A percentile compares a stretch with the other conserved stretches of the same genome.
phyloP scores from a whole-genome alignment of 2,888 invertebrate species.

The Mactromeris polynyma region DNA sequence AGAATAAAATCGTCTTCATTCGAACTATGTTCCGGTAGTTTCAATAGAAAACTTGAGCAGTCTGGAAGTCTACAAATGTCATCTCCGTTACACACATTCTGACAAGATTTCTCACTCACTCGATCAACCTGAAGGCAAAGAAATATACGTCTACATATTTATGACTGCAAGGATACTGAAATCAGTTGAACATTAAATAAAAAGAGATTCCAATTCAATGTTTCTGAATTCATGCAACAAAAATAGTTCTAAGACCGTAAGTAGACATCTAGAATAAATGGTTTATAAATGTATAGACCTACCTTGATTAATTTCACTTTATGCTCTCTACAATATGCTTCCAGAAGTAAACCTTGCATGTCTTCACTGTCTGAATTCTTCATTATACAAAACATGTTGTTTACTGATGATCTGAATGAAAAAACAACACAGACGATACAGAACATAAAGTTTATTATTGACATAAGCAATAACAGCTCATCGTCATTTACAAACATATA shows the following conservation, averaged over 20 bases:
- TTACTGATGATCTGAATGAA: neutral
- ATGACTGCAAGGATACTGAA: no score
- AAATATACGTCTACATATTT: no score
- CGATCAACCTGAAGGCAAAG: neutral
- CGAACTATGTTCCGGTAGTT: conserved; percentile 3
- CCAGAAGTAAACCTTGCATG: conserved; percentile 28
- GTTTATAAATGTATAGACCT: no score
- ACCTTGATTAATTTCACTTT: conserved; percentile 42
- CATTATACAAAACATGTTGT: conserved; percentile 34
- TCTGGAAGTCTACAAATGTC: neutral
- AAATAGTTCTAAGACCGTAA: no score
- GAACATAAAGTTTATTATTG: no score
- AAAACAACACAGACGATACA: no score
- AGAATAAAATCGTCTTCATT: conserved; percentile 35
- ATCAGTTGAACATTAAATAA: no score
- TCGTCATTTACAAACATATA: no score
- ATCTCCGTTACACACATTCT: neutral
- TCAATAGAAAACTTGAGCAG: conserved; percentile 20
- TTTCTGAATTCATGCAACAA: no score
- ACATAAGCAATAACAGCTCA: no score
- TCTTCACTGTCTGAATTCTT: conserved; percentile 11
- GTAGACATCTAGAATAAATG: no score
- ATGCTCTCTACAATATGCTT: conserved; percentile 44
- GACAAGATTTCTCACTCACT: neutral
- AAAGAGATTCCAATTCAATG: no score